phyloP scores from a whole-genome alignment of 2,797 vertebrate species.

The Bradypodion ventrale region DNA sequence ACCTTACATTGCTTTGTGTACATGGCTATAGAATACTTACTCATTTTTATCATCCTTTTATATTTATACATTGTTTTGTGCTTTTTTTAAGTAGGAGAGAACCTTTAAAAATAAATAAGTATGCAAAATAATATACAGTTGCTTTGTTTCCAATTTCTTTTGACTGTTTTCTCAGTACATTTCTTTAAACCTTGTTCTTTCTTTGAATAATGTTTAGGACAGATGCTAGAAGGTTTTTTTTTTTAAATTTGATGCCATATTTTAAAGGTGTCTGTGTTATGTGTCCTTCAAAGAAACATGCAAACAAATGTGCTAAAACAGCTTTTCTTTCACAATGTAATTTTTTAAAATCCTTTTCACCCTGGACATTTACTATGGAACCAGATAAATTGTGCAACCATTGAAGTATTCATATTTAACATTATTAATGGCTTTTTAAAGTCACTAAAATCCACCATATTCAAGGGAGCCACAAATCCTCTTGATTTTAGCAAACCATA shows the following conservation, averaged over 20 bases:
- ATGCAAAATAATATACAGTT: background rate
- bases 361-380: conserved; percentile 9
- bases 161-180: background rate
- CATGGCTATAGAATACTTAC: background rate
- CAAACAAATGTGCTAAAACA: conserved; percentile 33
- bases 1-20: background rate
- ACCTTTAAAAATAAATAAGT: conserved; percentile 7
- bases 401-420: conserved; percentile 34
- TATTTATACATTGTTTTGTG: background rate
- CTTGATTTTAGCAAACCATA: conserved; percentile 24
- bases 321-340: conserved; percentile 19
- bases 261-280: background rate
- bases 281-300: background rate
- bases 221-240: conserved; percentile 27
- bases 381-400: conserved; percentile 25
- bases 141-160: conserved; percentile 16
- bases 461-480: conserved; percentile 10
- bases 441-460: background rate
- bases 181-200: conserved; percentile 8
- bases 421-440: conserved; percentile 24
- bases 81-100: background rate
- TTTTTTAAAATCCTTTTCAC: conserved; percentile 33
- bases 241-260: background rate
- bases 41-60: conserved; percentile 4
- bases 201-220: background rate